Evolutionary conservation across 2,888 invertebrate genomes (phyloP).

Genomic region (Corbicula japonica): DNA sequence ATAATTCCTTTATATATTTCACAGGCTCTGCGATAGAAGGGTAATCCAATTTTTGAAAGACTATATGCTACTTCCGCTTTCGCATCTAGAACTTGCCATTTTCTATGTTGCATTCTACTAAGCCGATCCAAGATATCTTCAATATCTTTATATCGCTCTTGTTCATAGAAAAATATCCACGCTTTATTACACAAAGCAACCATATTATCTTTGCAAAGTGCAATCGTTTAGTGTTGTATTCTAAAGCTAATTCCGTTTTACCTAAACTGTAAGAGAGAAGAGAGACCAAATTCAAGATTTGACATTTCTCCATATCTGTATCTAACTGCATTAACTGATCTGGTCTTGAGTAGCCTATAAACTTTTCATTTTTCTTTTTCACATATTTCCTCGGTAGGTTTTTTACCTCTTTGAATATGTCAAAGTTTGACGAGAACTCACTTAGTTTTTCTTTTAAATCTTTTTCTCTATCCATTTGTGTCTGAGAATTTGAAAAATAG

Average conservation of each 20-base stretch:
- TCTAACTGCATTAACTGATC: background rate
- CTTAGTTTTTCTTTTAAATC: conserved; percentile 3
- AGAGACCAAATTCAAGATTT: conserved; percentile 33
- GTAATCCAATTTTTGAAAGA: conserved; percentile 33
- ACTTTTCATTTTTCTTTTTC: conserved; percentile 2
- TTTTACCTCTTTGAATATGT: background rate
- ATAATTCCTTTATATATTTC: conserved; percentile 23
- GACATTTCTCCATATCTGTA: conserved; percentile 28
- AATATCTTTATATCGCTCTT: conserved; percentile 2
- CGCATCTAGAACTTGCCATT: conserved; percentile 14
- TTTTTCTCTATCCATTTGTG: conserved; percentile 15
- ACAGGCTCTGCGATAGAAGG: conserved; percentile 17
- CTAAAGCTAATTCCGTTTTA: conserved; percentile 18
- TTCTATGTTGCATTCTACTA: background rate
- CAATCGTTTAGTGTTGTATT: conserved; percentile 8
- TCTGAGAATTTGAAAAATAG: too few relatives aligned
- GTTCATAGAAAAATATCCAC: conserved; percentile 17
- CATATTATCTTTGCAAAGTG: conserved; percentile 5
- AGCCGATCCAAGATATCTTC: conserved; percentile 6
- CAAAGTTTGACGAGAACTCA: background rate
- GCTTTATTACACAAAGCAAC: conserved; percentile 31
- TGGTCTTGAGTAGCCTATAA: background rate
- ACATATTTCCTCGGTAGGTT: background rate
- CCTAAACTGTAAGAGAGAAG: conserved; percentile 30
- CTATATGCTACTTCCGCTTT: conserved; percentile 43